Evolutionary conservation across 2,113 vertebrate genomes (phyloP), one percentile per base, ranked within the genome.

Genomic region (Aegotheles bennettii): DNA sequence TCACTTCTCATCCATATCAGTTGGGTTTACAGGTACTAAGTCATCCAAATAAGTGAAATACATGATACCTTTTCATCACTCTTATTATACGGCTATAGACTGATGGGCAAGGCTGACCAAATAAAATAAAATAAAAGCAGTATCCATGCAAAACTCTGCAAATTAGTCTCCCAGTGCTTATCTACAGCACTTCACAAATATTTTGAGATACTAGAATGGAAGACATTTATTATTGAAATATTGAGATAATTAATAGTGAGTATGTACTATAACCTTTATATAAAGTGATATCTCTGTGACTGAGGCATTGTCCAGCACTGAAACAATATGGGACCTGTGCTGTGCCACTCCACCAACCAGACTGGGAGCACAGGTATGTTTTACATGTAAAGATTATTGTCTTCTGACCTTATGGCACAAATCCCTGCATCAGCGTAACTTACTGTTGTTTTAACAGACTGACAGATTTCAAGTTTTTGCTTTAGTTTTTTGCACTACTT

Each of bases 281-380:
- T 21, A 31, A 87, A 65, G 31, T 7, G 19, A 0, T 20, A 19
- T 35, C 10, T 65, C 36, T 4, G 2, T 28, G 23, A 36, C 64
- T 65, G 76, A 70, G 53, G 53, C 43, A 11, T 14, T 19, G 16
- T 23, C 35, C 31, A 73, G 48, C 45, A 56, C 20, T 31, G 43
- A 47, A 83, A 54, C 19, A 43, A 50, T 9, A 13, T 2, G 13
- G 35, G 33, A 20, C n/a, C 75, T 75, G 36, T 5, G 7, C 50
- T 35, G 45, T 3, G 24, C 14, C 23, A 11, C 53, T 53, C 51
- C 59, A 63, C n/a, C 71, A 57, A 2, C 2, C 20, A 47, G 35
- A n/a, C 1, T 25, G 0, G 19, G 65, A 61, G 73, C 47, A 45
- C 16, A 6, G 29, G 4, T 2, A 7, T 1, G 20, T 38, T 42